Conservation (phyloP, 2,113 vertebrate genomes). For the Pyxicephalus adspersus region DNA sequence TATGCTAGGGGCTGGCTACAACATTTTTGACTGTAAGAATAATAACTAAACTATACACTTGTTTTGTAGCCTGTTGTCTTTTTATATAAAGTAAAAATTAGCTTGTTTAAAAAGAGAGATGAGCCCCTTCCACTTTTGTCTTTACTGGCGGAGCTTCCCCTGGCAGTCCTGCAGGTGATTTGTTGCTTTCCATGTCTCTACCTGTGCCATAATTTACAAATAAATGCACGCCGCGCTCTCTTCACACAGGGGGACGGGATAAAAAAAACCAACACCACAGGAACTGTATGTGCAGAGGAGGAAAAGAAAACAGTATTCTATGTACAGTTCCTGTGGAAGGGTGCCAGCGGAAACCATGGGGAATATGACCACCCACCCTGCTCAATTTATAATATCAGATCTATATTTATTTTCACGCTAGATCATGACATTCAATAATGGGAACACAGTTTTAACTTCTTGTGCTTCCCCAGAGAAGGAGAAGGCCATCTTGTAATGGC, state of each 20-base stretch:
- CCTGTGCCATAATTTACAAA: constrained; percentile 9
- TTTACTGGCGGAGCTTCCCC: too few relatives aligned
- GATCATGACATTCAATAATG: neutral
- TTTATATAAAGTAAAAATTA: too few relatives aligned
- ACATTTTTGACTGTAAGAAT: too few relatives aligned
- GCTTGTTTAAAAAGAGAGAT: too few relatives aligned
- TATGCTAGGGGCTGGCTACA: too few relatives aligned
- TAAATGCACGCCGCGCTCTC: constrained; percentile 4
- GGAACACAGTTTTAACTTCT: neutral
- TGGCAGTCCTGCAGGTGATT: constrained; percentile 4
- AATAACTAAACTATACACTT: too few relatives aligned
- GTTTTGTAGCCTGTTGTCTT: too few relatives aligned
- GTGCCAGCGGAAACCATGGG: neutral
- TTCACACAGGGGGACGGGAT: neutral
- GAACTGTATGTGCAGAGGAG: constrained; percentile 38
- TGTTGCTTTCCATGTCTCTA: neutral
- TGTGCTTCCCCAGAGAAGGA: neutral
- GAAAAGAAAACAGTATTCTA: constrained; percentile 24
- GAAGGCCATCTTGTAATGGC: too few relatives aligned
- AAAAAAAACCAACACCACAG: neutral
- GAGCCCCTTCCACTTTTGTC: too few relatives aligned
- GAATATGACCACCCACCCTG: constrained; percentile 12
- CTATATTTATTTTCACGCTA: neutral
- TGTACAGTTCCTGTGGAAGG: constrained; percentile 23
- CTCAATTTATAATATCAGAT: constrained; percentile 3